Evolutionary conservation across 2,113 vertebrate species (phyloP), one percentile per base, ranked within the genome.

Genomic region (Epinephelus cyanopodus): DNA sequence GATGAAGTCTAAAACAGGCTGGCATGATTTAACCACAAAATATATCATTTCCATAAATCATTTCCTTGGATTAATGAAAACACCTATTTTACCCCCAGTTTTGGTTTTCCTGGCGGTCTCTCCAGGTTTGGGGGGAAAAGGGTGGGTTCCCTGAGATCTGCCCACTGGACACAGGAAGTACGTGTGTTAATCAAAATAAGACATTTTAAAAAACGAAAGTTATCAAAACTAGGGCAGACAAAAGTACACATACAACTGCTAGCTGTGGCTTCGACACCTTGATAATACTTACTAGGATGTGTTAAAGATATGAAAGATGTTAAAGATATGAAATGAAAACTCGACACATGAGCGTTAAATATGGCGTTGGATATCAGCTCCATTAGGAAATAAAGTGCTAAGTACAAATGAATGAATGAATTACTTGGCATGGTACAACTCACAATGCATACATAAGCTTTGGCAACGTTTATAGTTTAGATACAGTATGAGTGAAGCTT

Each of bases 381-480:
- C 84, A 77, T 88, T 85, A 90, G 77, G 71, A 89, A 91, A 92
- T 96, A 96, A 96, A 96, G 95, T 96, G 95, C 95, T 87, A 92
- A 87, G 92, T 94, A 95, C 88, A 93, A 94, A 94, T 39, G 39
- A 92, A 91, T 75, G 57, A 85, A 72, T 84, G 27, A 83, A 79
- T 90, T 77, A 87, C 79, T 85, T 74, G 71, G 75, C 85, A 80
- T 73, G 67, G 74, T 88, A 92, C 86, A 87, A 83, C 78, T 92
- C 89, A 85, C 53, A 77, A 85, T 89, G 91, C 79, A 88, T 88
- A 93, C 86, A 89, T 86, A 92, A 92, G 90, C 93, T 93, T 95
- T 92, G 92, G 91, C 84, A 53, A 79, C 60, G 57, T 82, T 90
- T 87, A 79, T 84, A 68, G 77, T 79, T 67, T 58, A 82, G 73